Conservation (phyloP, 1,140 invertebrate species). For the Megalopta genalis region DNA sequence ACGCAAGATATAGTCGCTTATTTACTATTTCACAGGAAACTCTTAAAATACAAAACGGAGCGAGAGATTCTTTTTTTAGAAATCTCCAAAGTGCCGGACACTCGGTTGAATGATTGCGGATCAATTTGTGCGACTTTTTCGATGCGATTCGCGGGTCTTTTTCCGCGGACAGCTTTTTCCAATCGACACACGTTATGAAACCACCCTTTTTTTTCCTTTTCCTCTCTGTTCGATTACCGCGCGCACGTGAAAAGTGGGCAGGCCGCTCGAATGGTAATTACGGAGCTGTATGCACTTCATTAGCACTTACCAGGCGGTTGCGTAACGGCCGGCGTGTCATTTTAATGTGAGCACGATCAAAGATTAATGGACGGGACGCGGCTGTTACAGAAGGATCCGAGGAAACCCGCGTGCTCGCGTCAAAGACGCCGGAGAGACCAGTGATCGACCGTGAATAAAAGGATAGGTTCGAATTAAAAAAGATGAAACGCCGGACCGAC, state of each 20-base stretch:
- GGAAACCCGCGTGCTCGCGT: slow-evolving; percentile 56
- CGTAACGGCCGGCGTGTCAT: slow-evolving; percentile 73
- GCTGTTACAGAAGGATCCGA: slow-evolving; percentile 70
- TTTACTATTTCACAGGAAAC: too few species aligned
- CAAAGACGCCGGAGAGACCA: slow-evolving; percentile 6
- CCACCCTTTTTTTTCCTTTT: slow-evolving; percentile 41
- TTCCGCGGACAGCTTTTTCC: slow-evolving; percentile 11
- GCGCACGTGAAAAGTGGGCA: slow-evolving; percentile 71
- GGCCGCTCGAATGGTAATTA: slow-evolving; percentile 74
- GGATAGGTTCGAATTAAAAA: slow-evolving; percentile 45
- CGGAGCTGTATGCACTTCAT: slow-evolving; percentile 76
- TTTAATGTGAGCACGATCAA: slow-evolving; percentile 74
- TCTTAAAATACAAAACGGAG: too few species aligned
- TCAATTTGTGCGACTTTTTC: not conserved
- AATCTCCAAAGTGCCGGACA: too few species aligned
- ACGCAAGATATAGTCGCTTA: too few species aligned
- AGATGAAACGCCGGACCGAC: slow-evolving; percentile 31
- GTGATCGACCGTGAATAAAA: slow-evolving; percentile 42
- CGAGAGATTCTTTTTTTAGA: too few species aligned
- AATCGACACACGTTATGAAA: slow-evolving; percentile 20
- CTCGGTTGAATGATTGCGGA: too few species aligned
- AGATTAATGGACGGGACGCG: slow-evolving; percentile 73
- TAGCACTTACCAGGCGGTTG: slow-evolving; percentile 73
- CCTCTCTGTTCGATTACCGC: slow-evolving; percentile 53
- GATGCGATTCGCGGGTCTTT: not conserved